These are phyloP conservation scores for Clarias gariepinus DNA, from an alignment of 2,113 vertebrate genomes.

Conservation along the genomic window DNA sequence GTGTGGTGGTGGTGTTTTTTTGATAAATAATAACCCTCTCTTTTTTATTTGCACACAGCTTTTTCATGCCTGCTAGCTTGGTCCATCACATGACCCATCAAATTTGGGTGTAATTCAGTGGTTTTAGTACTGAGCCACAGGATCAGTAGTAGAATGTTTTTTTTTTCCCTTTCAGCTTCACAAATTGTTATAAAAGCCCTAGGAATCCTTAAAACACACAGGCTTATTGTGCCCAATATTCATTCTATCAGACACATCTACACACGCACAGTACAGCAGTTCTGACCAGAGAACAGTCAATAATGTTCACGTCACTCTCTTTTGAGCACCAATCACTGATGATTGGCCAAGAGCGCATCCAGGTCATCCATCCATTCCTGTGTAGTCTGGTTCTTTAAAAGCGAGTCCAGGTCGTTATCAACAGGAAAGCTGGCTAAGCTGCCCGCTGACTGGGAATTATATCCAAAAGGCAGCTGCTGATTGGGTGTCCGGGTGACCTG, in stretches of 20 bases:
- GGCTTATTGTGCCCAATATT: slow-evolving; percentile 76
- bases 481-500: slow-evolving; percentile 80
- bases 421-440: slow-evolving; percentile 78
- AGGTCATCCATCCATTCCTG: slow-evolving; percentile 98
- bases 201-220: slow-evolving; percentile 60
- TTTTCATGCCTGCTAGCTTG: no score
- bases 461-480: slow-evolving; percentile 88
- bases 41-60: no score
- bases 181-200: slow-evolving; percentile 39
- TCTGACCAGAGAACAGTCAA: slow-evolving; percentile 11
- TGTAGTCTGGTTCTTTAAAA: slow-evolving; percentile 92
- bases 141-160: slow-evolving; percentile 58
- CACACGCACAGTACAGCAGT: slow-evolving; percentile 52
- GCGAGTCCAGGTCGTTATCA: slow-evolving; percentile 89
- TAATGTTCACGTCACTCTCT: slow-evolving; percentile 1
- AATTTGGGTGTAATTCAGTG: slow-evolving; percentile 53
- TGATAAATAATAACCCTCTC: no score
- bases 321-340: slow-evolving; percentile 66
- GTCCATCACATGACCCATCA: slow-evolving; percentile 30
- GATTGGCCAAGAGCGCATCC: slow-evolving; percentile 89
- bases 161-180: not conserved
- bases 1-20: no score
- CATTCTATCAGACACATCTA: slow-evolving; percentile 59
- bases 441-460: slow-evolving; percentile 77
- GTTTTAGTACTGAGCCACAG: slow-evolving; percentile 61